phyloP scores from a whole-genome alignment of 2,113 vertebrate genomes.

The Pterocles orientalis region DNA sequence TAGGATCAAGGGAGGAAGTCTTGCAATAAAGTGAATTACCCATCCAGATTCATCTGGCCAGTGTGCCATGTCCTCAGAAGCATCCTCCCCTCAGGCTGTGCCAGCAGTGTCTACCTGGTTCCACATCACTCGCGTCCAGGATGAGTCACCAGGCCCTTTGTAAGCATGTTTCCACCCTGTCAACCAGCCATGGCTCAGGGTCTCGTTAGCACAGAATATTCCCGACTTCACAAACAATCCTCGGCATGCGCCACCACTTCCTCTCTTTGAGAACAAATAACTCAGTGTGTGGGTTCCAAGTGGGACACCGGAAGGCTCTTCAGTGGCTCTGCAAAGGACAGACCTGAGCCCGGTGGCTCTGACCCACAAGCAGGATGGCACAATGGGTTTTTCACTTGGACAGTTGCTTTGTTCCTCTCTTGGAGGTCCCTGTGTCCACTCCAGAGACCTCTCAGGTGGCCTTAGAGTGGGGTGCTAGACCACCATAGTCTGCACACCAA shows the following conservation, averaged over 20 bases:
- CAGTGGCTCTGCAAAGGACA: rapidly evolving
- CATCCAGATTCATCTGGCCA: not conserved
- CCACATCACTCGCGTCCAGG: rapidly evolving
- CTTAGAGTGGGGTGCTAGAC: not conserved
- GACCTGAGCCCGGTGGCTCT: rapidly evolving
- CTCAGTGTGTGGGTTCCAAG: not conserved
- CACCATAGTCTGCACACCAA: not conserved
- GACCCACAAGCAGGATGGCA: not conserved
- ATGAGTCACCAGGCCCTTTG: not conserved
- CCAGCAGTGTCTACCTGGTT: not conserved
- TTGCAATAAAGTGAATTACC: not conserved
- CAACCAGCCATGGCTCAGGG: not conserved
- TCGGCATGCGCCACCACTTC: not conserved
- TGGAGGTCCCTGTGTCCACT: not conserved
- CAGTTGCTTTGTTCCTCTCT: not conserved
- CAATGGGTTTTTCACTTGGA: not conserved
- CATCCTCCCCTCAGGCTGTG: not conserved
- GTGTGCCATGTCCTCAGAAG: not conserved
- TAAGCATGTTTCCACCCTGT: not conserved
- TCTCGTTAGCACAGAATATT: not conserved
- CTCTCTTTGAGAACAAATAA: not conserved
- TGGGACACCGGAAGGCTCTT: not conserved
- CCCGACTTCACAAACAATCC: not conserved
- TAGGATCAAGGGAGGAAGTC: not conserved
- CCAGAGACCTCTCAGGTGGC: not conserved